Evolutionary conservation across 2,797 vertebrate species (phyloP).

Genomic region (Ispidina picta): DNA sequence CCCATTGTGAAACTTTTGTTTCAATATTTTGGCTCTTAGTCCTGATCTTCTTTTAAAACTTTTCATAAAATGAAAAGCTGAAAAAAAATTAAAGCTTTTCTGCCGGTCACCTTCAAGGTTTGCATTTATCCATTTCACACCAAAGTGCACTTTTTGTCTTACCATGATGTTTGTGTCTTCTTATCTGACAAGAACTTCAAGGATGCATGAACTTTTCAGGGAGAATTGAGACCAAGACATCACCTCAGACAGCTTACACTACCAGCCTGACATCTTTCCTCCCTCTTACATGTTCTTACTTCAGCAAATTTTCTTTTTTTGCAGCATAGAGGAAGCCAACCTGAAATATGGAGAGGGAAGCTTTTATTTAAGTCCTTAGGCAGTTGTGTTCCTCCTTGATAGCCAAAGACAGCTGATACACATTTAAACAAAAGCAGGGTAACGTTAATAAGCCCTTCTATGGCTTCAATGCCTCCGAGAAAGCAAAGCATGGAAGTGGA

Average conservation of each 20-base stretch:
- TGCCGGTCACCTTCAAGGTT: background rate
- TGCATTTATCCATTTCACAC: background rate
- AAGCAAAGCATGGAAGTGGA: background rate
- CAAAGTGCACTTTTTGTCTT: background rate
- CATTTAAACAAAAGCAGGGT: background rate
- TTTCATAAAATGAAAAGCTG: background rate
- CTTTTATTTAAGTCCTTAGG: background rate
- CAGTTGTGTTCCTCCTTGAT: background rate
- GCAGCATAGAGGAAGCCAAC: background rate
- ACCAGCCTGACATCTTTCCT: background rate
- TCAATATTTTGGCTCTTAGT: background rate
- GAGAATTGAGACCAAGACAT: background rate
- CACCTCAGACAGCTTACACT: background rate
- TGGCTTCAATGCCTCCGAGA: background rate
- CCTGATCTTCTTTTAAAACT: background rate
- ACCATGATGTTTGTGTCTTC: background rate
- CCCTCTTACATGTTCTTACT: background rate
- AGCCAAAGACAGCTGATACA: background rate
- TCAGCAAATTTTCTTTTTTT: background rate
- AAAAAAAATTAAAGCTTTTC: background rate
- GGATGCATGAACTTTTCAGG: background rate
- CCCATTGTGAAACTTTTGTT: background rate
- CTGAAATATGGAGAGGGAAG: rapidly evolving
- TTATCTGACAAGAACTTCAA: background rate
- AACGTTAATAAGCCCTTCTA: background rate